Conservation (phyloP, 1,140 invertebrate species). For the Drosophila persimilis region DNA sequence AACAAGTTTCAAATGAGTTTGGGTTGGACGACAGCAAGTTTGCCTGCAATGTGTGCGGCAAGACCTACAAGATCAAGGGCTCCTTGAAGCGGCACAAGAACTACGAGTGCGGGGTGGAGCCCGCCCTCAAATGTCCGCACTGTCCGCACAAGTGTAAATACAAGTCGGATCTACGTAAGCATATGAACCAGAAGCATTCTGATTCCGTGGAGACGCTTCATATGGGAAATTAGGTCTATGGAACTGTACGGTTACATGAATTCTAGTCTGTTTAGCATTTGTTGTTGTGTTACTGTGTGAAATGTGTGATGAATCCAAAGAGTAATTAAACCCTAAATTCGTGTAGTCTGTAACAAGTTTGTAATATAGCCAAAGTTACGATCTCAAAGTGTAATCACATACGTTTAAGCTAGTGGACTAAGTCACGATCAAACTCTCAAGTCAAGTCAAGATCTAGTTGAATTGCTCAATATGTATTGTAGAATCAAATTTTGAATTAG, state of each 20-base stretch:
- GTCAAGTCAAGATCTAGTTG: constrained; percentile 18
- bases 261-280: constrained; percentile 44
- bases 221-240: constrained; percentile 18
- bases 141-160: constrained; percentile 82
- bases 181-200: constrained; percentile 78
- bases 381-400: constrained; percentile 53
- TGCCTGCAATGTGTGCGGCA: constrained; percentile 84
- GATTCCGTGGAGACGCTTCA: constrained; percentile 49
- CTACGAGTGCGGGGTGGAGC: constrained; percentile 86
- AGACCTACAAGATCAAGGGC: constrained; percentile 85
- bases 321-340: background rate
- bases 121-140: constrained; percentile 75
- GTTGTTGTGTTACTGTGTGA: constrained; percentile 64
- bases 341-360: constrained; percentile 27
- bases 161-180: constrained; percentile 80
- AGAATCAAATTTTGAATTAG: constrained; percentile 36
- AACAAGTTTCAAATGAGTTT: constrained; percentile 50
- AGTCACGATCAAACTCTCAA: constrained; percentile 32
- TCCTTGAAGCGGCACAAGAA: constrained; percentile 85
- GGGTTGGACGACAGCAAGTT: constrained; percentile 73
- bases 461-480: constrained; percentile 43
- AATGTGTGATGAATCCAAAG: constrained; percentile 26
- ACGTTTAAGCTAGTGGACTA: constrained; percentile 29
- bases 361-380: constrained; percentile 71
- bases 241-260: background rate